Base-by-base conservation (phyloP, 2,888 invertebrate genomes). In the Kuschelorhynchus macadamiae region DNA sequence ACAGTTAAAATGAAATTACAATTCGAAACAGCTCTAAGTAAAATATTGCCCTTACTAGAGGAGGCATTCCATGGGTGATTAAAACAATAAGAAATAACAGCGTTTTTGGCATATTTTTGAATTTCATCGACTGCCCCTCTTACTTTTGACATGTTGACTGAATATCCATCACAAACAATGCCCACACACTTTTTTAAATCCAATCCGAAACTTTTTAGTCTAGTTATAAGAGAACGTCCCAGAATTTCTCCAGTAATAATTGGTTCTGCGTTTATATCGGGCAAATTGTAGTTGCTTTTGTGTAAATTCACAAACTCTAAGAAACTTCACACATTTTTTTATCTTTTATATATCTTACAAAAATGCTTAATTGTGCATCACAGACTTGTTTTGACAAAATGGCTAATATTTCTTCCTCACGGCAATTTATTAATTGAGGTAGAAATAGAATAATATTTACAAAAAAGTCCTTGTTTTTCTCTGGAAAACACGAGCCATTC, bases 251-350 rank as follows among this genome's bases (percentile, higher is more conserved):
- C 56, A 25, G 42, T 44, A 30, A 42, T 56, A 25, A n/a, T 49
- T 12, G 49, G 49, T 49, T 49, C 49, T 30, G n/a, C 8, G 14
- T n/a, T 12, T 30, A 18, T 18, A 12, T 55, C 21, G 36, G 36
- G 11, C 36, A 36, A 36, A 36, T 12, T 12, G 12, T 57, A 57
- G n/a, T 44, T 46, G 11, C 8, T 21, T 44, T 52, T 42, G 32
- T 64, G 63, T 14, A 53, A 41, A 16, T 64, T 56, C n/a, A 56
- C 39, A 64, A 64, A 64, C 12, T 39, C 33, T 41, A 56, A 14
- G 55, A 56, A 64, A 39, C 44, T 44, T 57, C 65, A 30, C 20
- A 18, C 14, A 50, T 47, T 44, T 50, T 33, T 32, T 44, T 44
- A 32, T 32, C 30, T 39, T 44, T 12, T 16, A 57, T 12, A 56